phyloP scores from a whole-genome alignment of 2,113 vertebrate species.

The Calyptommatus sinebrachiatus region DNA sequence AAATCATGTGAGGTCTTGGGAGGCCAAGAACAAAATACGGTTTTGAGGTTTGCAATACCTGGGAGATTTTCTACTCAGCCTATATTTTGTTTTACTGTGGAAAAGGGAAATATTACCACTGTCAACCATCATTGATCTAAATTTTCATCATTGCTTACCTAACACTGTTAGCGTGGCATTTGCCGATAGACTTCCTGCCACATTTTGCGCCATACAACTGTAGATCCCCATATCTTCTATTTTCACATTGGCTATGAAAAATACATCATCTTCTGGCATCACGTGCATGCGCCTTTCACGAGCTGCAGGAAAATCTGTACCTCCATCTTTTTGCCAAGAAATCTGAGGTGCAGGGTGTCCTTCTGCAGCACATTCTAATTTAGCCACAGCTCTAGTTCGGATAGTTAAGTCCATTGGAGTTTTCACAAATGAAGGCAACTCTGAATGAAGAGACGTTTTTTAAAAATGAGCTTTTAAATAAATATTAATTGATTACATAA shows the following conservation, averaged over 20 bases:
- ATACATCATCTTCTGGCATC: slow-evolving; percentile 83
- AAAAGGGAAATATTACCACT: not conserved
- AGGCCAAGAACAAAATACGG: no score
- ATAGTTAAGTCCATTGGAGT: slow-evolving; percentile 82
- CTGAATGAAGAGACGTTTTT: slow-evolving; percentile 55
- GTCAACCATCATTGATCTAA: not conserved
- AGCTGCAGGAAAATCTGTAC: slow-evolving; percentile 82
- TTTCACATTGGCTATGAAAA: slow-evolving; percentile 82
- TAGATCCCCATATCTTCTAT: slow-evolving; percentile 83
- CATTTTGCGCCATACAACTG: slow-evolving; percentile 81
- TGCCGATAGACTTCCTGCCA: slow-evolving; percentile 74
- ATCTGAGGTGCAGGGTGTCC: slow-evolving; percentile 80
- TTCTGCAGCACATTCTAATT: slow-evolving; percentile 80
- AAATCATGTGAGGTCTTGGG: no score
- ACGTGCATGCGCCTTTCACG: slow-evolving; percentile 84
- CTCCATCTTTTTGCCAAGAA: slow-evolving; percentile 85
- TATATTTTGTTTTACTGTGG: not conserved
- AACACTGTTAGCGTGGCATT: slow-evolving; percentile 78
- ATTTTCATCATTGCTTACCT: slow-evolving; percentile 54
- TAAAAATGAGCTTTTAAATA: not conserved
- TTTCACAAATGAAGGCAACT: slow-evolving; percentile 82
- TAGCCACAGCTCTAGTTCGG: slow-evolving; percentile 78
- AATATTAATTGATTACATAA: not conserved
- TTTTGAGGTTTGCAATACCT: no score
- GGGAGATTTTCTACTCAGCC: not conserved